Evolutionary conservation across 2,797 vertebrate species (phyloP).

Genomic region (Phalloptychus januarius): DNA sequence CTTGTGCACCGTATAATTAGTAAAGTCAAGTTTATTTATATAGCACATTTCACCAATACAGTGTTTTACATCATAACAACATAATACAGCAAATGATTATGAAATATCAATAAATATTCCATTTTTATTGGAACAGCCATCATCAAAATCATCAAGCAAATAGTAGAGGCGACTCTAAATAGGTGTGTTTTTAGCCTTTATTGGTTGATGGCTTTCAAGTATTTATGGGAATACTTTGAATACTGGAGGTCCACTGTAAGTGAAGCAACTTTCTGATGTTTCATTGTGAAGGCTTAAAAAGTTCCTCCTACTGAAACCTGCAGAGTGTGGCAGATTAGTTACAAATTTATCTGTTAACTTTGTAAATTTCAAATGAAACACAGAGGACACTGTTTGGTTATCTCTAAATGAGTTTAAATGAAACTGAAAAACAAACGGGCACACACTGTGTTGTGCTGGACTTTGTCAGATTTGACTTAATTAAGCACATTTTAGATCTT

Average conservation of each 20-base stretch:
- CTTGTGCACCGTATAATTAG: background rate
- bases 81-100: no score
- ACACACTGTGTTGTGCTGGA: background rate
- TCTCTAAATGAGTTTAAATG: background rate
- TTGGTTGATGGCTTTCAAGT: background rate
- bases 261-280: background rate
- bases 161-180: no score
- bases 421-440: background rate
- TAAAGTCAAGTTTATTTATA: background rate
- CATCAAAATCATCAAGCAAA: no score
- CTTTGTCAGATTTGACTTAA: background rate
- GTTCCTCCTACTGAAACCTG: background rate
- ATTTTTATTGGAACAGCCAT: no score
- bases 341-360: background rate
- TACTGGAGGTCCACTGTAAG: background rate
- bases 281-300: background rate
- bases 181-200: no score
- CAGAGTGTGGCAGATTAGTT: background rate
- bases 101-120: no score
- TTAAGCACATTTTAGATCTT: slow-evolving; percentile 8
- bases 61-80: no score
- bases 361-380: background rate
- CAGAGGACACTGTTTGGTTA: background rate
- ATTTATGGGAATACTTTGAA: background rate
- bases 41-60: no score